phyloP scores from a whole-genome alignment of 2,797 vertebrate genomes.

The Manis crassicaudata region DNA sequence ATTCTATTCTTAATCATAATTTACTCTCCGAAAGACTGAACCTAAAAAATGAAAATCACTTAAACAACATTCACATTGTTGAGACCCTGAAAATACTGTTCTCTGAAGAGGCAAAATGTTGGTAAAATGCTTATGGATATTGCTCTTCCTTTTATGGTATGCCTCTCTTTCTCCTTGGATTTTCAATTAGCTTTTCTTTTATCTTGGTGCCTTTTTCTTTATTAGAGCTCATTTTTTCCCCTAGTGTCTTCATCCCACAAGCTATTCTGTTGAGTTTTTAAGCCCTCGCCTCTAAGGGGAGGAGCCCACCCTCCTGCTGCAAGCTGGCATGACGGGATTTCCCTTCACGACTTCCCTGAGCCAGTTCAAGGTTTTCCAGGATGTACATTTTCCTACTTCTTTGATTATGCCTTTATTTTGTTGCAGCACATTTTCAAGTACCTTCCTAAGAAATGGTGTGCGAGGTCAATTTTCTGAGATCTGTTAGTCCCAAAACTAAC shows the following conservation, averaged over 20 bases:
- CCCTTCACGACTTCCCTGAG: not conserved
- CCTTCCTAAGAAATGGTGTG: not conserved
- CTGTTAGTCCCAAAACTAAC: not conserved
- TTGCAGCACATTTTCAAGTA: not conserved
- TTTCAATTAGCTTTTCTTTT: not conserved
- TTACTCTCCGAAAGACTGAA: not conserved
- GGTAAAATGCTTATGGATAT: not conserved
- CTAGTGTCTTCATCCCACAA: not conserved
- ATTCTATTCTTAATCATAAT: not conserved
- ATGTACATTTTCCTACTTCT: not conserved
- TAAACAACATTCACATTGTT: not conserved
- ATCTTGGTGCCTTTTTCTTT: not conserved
- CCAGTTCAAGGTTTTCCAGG: not conserved
- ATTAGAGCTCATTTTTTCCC: not conserved
- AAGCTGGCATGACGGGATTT: not conserved
- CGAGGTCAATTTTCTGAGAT: not conserved
- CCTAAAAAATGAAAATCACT: not conserved
- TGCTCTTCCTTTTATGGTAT: not conserved
- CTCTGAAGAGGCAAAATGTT: slow-evolving; percentile 6
- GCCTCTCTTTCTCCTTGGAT: not conserved
- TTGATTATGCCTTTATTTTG: not conserved
- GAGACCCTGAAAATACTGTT: not conserved
- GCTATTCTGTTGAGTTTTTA: not conserved
- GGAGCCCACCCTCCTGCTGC: not conserved
- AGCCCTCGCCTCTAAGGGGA: not conserved